These are phyloP conservation scores for Rotaria magnacalcarata DNA, from an alignment of 2,888 invertebrate genomes.

Conservation along the genomic window DNA sequence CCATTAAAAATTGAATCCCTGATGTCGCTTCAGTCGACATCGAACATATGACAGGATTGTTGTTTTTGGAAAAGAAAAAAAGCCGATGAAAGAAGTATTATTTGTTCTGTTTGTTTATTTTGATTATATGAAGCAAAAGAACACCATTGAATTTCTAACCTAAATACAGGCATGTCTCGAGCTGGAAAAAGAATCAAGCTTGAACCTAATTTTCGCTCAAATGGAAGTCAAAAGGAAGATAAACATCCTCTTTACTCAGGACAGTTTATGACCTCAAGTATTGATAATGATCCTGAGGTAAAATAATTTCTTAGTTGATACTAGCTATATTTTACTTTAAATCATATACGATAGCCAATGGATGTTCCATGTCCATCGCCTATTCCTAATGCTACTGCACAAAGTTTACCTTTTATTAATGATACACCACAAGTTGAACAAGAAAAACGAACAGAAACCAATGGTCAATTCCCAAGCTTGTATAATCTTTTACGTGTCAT, in stretches of 20 bases:
- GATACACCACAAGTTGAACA: neutral
- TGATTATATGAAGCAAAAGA: neutral
- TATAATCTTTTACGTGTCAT: neutral
- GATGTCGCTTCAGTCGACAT: neutral
- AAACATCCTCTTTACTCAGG: conserved; percentile 5
- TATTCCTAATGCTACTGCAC: neutral
- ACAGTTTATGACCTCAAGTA: conserved; percentile 9
- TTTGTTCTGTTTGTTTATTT: neutral
- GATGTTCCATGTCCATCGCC: conserved; percentile 26
- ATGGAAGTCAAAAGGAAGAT: neutral
- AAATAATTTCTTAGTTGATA: neutral
- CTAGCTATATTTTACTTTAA: too few species aligned
- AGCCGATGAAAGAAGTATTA: neutral
- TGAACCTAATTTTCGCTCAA: neutral
- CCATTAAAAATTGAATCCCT: neutral
- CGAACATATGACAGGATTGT: neutral
- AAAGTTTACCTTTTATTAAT: neutral
- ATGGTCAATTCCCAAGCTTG: neutral
- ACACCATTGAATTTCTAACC: neutral
- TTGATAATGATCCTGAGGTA: neutral
- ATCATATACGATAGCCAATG: neutral
- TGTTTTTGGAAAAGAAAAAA: neutral
- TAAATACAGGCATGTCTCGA: neutral
- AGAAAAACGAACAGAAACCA: neutral
- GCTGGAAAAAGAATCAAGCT: neutral